A percentile compares a stretch with the other conserved stretches of the same genome.
These are phyloP conservation scores for Hyppa rectilinea DNA, from an alignment of 2,888 invertebrate genomes.

Conservation along the genomic window DNA sequence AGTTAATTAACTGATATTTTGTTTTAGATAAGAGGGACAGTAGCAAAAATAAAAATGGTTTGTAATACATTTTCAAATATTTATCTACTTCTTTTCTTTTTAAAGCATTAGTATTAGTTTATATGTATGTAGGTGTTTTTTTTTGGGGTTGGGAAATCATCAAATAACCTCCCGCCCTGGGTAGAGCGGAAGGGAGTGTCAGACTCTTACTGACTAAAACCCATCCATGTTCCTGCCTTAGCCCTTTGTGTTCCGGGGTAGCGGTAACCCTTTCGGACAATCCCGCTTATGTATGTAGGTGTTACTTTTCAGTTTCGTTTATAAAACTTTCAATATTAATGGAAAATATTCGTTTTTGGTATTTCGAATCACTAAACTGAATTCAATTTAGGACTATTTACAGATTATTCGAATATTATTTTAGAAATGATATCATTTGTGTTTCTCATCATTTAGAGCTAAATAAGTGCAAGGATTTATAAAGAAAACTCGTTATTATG, in stretches of 20 bases:
- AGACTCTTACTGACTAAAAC: too few species aligned
- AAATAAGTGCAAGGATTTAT: background rate
- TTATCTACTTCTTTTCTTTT: constrained; percentile 37
- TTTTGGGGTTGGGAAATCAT: too few species aligned
- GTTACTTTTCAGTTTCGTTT: constrained; percentile 10
- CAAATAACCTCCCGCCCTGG: too few species aligned
- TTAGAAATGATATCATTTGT: background rate
- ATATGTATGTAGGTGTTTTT: constrained; percentile 23
- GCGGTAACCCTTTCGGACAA: too few species aligned
- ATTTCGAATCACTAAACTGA: background rate
- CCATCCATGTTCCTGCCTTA: too few species aligned
- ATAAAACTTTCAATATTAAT: background rate
- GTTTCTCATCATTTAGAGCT: background rate
- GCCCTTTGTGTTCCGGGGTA: too few species aligned
- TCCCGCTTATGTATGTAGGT: constrained; percentile 35
- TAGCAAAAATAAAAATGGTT: constrained; percentile 63
- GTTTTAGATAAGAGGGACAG: constrained; percentile 62
- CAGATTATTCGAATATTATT: background rate
- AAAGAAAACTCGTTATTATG: constrained; percentile 26
- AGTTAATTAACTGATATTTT: constrained; percentile 63
- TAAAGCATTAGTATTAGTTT: constrained; percentile 33
- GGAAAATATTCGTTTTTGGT: background rate
- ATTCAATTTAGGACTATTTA: background rate
- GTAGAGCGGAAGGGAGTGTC: too few species aligned
- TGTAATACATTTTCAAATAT: constrained; percentile 55